Evolutionary conservation across 2,797 vertebrate genomes (phyloP), one percentile per base, ranked within the genome.

Genomic region (Percopsis omiscomaycus): DNA sequence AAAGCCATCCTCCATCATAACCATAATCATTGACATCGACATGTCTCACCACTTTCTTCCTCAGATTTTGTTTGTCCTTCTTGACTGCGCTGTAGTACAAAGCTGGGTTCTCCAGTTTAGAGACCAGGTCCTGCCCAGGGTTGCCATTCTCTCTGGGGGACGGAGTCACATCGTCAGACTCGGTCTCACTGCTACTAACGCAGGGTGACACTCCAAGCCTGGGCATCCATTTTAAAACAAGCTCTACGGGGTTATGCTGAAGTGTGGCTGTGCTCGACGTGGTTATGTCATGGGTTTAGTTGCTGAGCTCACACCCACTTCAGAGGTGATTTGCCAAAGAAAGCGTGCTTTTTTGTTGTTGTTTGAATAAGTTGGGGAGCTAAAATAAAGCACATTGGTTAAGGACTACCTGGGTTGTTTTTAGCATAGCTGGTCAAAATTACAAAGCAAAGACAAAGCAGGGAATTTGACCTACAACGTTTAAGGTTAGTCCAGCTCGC

Each of bases 41-140:
- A 81, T 91, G 90, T 93, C 93, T 94, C 93, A 94, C 93, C 93
- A 94, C 93, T 93, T 94, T 94, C 90, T 93, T 93, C 92, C 93
- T 93, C 86, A 93, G 91, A 93, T 90, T 93, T 87, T 93, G 92
- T 93, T 93, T 93, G 91, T 94, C 92, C 93, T 93, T 93, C 92
- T 93, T 93, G 91, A 91, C 94, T 57, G 94, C 92, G 86, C 93
- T 95, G 92, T 94, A 95, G 89, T 94, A 92, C 89, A 95, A 91
- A 1, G 93, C 92, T 71, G 95, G 95, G 79, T 94, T 95, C 90
- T 95, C 95, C 84, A 94, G 94, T 22, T 84, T 89, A 37, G 82
- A 88, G 28, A 94, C 92, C 87, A 94, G 94, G 86, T 95, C 94
- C 85, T 95, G 92, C 84, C 93, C 95, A 92, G 94, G 93, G 83